Conservation (phyloP, 2,797 vertebrate genomes). For the Podarcis siculus region DNA sequence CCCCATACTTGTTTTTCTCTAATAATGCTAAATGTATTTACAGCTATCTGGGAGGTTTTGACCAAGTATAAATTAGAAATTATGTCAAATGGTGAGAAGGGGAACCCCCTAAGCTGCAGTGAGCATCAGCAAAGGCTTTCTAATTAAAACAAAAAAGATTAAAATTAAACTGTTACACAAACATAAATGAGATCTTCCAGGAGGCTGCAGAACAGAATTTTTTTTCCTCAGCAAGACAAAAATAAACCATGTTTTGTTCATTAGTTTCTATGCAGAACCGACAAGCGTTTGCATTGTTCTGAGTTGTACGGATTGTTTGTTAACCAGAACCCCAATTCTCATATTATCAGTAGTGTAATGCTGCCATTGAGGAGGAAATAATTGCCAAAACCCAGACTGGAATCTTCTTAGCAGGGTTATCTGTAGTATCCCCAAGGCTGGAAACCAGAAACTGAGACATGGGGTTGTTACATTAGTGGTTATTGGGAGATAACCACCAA, state of each 20-base stretch:
- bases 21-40: neutral
- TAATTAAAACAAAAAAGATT: constrained; percentile 16
- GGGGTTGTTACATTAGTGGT: neutral
- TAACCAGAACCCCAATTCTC: neutral
- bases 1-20: neutral
- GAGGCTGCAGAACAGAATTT: neutral
- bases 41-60: constrained; percentile 20
- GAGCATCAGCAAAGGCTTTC: constrained; percentile 8
- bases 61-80: neutral
- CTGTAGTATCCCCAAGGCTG: too few relatives aligned
- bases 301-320: neutral
- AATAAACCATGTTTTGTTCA: neutral
- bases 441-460: neutral
- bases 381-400: neutral
- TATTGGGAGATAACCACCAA: neutral
- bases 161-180: neutral
- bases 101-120: neutral
- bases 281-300: neutral
- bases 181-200: constrained; percentile 6
- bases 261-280: neutral
- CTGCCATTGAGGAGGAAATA: neutral
- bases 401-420: neutral
- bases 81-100: neutral
- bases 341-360: neutral
- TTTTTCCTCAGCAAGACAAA: neutral